Base-by-base conservation (phyloP, 2,888 invertebrate genomes). In the Trissolcus japonicus region DNA sequence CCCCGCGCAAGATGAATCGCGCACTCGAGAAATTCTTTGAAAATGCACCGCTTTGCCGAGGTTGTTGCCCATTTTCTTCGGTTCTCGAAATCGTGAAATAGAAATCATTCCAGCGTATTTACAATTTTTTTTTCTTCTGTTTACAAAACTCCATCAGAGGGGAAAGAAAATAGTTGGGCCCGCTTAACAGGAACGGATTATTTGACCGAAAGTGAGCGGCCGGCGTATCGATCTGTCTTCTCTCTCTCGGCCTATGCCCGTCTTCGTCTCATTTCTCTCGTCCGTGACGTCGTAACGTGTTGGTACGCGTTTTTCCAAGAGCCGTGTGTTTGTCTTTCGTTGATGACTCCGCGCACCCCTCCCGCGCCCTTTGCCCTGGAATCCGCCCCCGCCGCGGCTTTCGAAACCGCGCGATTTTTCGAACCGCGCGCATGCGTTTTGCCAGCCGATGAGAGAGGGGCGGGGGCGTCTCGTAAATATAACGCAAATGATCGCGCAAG, bases 161-260 rank as follows among this genome's bases (percentile, higher is more conserved):
- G 2, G 35, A 35, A 51, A 51, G 2, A 51, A 46, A 46, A 46
- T 46, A 9, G 40, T 60, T 55, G 14, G 46, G 51, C 4, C 41
- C 7, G 41, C n/a, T 13, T 53, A 54, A 60, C 17, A 46, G 43
- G 51, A 69, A 69, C 56, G 61, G 40, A 29, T 76, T 76, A 68
- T 68, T 65, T 56, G 46, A 21, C 50, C 55, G 46, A 71, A 78
- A 71, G 78, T 74, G 78, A 78, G 78, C 74, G 78, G 75, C 78
- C 78, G 78, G 78, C 78, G 69, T 78, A 78, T 78, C 72, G 78
- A 78, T 78, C 78, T 67, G 67, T 59, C 14, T 55, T 78, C 74
- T 72, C 66, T 73, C 65, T 63, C 73, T 51, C 29, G n/a, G 50
- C 41, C 50, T 57, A 40, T 55, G 43, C 17, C 59, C 51, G 17